Conservation (phyloP, 2,113 vertebrate species). For the Terrapene triunguis region DNA sequence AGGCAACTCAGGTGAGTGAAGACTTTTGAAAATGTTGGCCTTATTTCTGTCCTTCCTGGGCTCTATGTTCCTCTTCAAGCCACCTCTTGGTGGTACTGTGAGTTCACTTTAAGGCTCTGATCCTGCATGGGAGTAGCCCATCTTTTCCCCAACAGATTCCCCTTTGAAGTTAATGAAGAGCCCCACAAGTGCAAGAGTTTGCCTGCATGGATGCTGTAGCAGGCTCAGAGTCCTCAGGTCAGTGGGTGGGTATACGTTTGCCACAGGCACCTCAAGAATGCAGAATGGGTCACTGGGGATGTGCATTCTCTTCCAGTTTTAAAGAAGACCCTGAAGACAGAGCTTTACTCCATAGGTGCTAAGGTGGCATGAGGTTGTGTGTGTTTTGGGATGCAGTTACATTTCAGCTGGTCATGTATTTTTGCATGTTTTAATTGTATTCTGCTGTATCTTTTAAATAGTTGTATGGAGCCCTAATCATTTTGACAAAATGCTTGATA, state of each 20-base stretch:
- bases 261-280: background rate
- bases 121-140: background rate
- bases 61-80: background rate
- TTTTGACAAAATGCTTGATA: background rate
- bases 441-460: background rate
- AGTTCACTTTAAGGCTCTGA: background rate
- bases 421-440: slow-evolving; percentile 17
- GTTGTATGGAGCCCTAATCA: background rate
- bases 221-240: background rate
- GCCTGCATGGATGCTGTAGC: background rate
- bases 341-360: background rate
- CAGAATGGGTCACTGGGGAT: background rate
- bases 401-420: background rate
- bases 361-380: background rate
- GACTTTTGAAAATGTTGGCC: too few relatives aligned
- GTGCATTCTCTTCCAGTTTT: background rate
- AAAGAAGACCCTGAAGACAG: background rate
- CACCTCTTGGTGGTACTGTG: background rate
- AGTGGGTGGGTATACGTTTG: background rate
- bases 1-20: background rate
- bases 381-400: background rate
- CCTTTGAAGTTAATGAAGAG: background rate
- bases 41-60: background rate
- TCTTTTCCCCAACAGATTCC: accelerated
- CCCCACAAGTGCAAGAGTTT: background rate